Evolutionary conservation across 2,888 invertebrate species (phyloP), one percentile per base, ranked within the genome.

Genomic region (Heliconius ethilla): DNA sequence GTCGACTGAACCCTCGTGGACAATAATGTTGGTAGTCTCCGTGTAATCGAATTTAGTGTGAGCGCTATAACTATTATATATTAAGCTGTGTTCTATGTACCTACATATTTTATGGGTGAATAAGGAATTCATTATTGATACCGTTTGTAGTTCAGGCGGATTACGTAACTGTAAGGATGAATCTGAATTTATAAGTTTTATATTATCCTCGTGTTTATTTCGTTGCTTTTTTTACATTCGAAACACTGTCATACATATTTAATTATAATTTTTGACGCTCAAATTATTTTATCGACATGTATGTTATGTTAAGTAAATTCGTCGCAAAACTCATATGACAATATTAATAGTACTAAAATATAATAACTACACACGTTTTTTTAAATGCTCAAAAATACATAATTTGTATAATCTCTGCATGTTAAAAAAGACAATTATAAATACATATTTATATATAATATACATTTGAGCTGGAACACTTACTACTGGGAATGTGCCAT

Each of bases 1-100:
- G 97, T 97, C 84, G 98, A 98, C 95, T 98, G 96, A 90, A 18
- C 81, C n/a, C 79, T 15, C 77, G 82, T 82, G 82, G 84, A 85
- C 85, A 84, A 85, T 84, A 83, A 83, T 81, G 76, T 76, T 70
- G 55, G 51, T 78, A 80, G 75, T 75, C 78, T 77, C 75, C 75
- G 79, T 81, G 77, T 79, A 78, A 81, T 75, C 79, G 79, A 81
- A 79, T 81, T 78, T 79, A 81, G 79, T 74, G 45, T 81, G 76
- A 83, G 82, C 82, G 82, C 84, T 83, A 84, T 84, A 18, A 82
- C 82, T 85, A 84, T 84, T 82, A 82, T 87, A 86, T 86, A 86
- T 86, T 83, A 84, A 75, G 81, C 83, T 82, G 67, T 82, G 82
- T 83, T 87, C 85, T 89, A 87, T 85, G 85, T 87, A 88, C 87